A percentile compares a stretch with the other conserved stretches of the same genome.
These are phyloP conservation scores for Clamator glandarius DNA, from an alignment of 2,797 vertebrate genomes.

Conservation along the genomic window DNA sequence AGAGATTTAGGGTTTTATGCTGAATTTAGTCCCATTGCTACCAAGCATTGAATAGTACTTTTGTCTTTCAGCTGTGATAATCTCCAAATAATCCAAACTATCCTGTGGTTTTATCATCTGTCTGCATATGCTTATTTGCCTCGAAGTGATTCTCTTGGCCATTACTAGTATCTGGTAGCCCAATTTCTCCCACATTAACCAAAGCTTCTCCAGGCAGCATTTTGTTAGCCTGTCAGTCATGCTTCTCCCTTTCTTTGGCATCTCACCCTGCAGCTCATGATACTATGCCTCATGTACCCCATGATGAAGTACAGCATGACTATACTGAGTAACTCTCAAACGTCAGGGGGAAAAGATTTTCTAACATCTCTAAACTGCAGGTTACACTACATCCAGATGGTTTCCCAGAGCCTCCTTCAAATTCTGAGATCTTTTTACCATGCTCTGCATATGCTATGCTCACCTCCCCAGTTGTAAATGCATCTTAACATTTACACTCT, in stretches of 20 bases:
- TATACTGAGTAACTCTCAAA: neutral
- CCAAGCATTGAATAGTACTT: neutral
- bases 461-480: neutral
- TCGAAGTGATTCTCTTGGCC: neutral
- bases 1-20: neutral
- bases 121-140: neutral
- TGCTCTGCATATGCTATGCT: neutral
- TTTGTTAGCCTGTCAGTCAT: neutral
- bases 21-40: neutral
- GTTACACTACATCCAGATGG: neutral
- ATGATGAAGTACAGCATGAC: neutral
- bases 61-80: neutral
- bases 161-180: neutral
- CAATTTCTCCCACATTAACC: neutral
- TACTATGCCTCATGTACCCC: accelerated
- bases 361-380: neutral
- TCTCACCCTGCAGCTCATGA: neutral
- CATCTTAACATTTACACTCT: neutral
- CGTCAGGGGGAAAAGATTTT: neutral
- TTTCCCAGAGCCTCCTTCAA: neutral
- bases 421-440: neutral
- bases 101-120: slow-evolving; percentile 18
- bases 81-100: neutral
- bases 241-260: neutral
- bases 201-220: neutral